Conservation (phyloP, 2,113 vertebrate genomes). For the Naja naja region DNA sequence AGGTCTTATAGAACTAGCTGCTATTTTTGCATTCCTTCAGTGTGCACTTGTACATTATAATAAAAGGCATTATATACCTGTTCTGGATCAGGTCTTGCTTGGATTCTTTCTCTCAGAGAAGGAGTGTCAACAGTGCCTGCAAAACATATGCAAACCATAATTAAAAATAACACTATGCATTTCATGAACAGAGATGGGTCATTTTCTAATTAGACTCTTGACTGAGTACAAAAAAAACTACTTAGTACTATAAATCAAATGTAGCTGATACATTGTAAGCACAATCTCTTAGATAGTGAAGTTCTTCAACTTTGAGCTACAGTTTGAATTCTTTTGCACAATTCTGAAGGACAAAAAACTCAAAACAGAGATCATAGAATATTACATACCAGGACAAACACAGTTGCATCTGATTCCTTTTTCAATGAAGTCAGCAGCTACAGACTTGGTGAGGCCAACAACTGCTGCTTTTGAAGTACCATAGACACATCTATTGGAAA, state of each 20-base stretch:
- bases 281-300: background rate
- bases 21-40: background rate
- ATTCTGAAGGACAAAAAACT: background rate
- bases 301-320: background rate
- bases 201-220: background rate
- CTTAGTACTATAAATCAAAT: background rate
- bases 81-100: conserved; percentile 83
- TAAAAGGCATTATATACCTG: conserved; percentile 72
- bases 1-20: background rate
- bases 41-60: background rate
- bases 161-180: background rate
- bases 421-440: conserved; percentile 90
- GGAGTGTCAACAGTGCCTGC: conserved; percentile 92
- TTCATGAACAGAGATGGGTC: background rate
- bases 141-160: conserved; percentile 4
- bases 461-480: conserved; percentile 91
- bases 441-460: conserved; percentile 91
- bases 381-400: conserved; percentile 85
- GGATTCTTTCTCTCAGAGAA: conserved; percentile 85
- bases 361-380: background rate
- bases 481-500: conserved; percentile 88
- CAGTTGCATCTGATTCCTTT: conserved; percentile 94
- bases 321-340: background rate
- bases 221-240: background rate
- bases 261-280: background rate